phyloP scores from a whole-genome alignment of 2,113 vertebrate species.

The Sardina pilchardus region DNA sequence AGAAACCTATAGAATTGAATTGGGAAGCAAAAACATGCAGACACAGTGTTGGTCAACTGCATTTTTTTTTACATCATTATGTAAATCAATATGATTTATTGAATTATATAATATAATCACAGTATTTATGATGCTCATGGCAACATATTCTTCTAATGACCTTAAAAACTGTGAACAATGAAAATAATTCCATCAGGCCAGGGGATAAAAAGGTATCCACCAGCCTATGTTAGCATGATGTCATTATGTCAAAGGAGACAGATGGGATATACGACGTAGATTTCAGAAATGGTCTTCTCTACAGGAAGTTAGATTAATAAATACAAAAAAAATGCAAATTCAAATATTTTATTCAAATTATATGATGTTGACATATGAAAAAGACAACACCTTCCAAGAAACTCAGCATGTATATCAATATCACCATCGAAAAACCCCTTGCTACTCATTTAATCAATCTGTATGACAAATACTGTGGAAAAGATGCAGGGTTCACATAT shows the following conservation, averaged over 20 bases:
- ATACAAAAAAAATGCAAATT: no score
- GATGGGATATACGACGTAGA: neutral
- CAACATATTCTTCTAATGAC: neutral
- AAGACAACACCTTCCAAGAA: no score
- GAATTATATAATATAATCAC: neutral
- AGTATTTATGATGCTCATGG: neutral
- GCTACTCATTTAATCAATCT: no score
- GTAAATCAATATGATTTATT: no score
- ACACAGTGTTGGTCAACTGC: neutral
- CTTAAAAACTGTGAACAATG: neutral
- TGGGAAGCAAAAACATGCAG: neutral
- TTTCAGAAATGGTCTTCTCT: neutral
- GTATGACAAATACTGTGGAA: no score
- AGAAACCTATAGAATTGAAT: neutral
- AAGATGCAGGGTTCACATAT: neutral
- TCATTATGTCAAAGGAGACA: neutral
- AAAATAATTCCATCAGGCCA: neutral
- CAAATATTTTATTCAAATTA: no score
- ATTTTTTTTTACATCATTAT: no score
- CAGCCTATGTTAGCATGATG: neutral
- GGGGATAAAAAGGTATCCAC: neutral
- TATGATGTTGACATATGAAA: no score
- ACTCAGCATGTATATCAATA: no score
- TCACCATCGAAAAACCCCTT: no score
- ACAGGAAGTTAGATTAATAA: neutral